Conservation (phyloP, 1,140 invertebrate species). For the Ooceraea biroi region DNA sequence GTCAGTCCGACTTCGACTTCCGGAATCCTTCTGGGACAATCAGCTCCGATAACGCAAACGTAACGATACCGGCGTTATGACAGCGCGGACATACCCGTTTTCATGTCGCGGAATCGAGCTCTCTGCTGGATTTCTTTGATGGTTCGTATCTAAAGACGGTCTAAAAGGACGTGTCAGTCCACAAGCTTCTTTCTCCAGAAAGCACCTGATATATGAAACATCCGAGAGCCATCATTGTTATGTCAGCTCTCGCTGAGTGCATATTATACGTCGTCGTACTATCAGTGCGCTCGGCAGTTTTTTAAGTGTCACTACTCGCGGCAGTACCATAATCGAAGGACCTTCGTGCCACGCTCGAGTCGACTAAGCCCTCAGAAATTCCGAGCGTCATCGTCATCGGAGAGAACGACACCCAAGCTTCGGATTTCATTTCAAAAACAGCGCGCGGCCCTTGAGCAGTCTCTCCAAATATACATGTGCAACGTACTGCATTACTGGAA, state of each 20-base stretch:
- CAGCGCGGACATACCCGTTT: no score
- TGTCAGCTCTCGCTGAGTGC: no score
- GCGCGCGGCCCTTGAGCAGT: constrained; percentile 8
- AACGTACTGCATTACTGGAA: constrained; percentile 9
- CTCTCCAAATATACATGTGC: constrained; percentile 56
- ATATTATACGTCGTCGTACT: no score
- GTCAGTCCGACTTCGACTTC: not conserved
- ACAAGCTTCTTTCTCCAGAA: no score
- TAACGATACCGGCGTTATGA: not conserved
- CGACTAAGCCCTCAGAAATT: constrained; percentile 40
- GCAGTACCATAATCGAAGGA: not conserved
- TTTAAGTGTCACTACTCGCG: not conserved
- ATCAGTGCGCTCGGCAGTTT: not conserved
- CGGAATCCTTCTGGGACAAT: constrained; percentile 17
- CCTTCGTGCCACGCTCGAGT: not conserved
- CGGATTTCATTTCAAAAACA: constrained; percentile 52
- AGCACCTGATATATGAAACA: no score
- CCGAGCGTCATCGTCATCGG: constrained; percentile 49
- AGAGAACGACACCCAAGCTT: constrained; percentile 22
- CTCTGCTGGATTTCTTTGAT: not conserved
- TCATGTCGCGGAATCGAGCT: not conserved
- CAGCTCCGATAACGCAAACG: not conserved
- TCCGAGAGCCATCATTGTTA: no score
- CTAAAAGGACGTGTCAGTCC: not conserved
- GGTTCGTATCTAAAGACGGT: not conserved